Conservation (phyloP, 1,140 invertebrate species). For the Lamellibrachia luymesi region DNA sequence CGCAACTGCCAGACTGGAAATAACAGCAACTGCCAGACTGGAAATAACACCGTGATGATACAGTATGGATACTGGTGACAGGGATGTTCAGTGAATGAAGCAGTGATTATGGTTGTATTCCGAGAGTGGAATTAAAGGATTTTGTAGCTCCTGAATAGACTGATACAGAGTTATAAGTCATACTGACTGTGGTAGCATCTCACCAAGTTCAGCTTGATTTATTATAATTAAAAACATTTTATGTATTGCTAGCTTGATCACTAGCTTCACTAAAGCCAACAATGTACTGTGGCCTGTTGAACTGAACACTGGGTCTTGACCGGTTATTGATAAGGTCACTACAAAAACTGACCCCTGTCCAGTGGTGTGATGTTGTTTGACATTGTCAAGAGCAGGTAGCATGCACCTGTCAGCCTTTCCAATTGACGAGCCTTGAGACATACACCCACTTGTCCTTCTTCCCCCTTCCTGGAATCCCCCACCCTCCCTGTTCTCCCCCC, state of each 20-base stretch:
- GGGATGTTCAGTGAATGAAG: neutral
- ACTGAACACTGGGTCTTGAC: neutral
- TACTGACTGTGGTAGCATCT: neutral
- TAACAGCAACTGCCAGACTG: neutral
- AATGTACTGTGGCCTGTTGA: neutral
- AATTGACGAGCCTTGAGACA: too few relatives aligned
- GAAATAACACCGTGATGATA: neutral
- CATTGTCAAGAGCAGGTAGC: neutral
- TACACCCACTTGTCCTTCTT: too few relatives aligned
- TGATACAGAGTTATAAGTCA: neutral
- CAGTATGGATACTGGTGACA: neutral
- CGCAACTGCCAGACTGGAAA: neutral
- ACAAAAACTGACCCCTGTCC: neutral
- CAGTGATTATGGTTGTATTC: neutral
- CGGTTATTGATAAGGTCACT: neutral
- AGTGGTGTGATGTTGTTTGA: neutral
- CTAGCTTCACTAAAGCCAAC: neutral
- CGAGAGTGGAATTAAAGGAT: neutral
- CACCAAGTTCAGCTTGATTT: neutral
- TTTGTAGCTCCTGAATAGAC: neutral
- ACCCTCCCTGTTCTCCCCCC: neutral
- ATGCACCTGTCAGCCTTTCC: neutral
- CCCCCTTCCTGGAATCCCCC: too few relatives aligned
- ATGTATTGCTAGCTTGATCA: neutral
- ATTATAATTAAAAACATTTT: neutral